Conservation (phyloP, 2,888 invertebrate species). For the Bibio marci region DNA sequence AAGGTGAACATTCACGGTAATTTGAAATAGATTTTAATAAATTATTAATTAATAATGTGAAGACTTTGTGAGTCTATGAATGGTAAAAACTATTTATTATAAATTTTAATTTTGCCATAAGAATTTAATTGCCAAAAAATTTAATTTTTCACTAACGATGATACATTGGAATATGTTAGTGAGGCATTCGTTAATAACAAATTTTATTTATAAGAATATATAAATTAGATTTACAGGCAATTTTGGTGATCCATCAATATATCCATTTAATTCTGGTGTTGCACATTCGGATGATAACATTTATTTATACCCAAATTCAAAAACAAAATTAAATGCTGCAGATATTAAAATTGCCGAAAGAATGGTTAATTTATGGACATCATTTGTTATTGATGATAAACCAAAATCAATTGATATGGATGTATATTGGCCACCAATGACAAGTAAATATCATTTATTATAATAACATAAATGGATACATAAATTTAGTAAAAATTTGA, state of each 20-base stretch:
- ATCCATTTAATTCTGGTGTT: conserved; percentile 31
- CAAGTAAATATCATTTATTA: not conserved
- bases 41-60: too few relatives aligned
- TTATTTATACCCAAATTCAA: conserved; percentile 33
- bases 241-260: conserved; percentile 17
- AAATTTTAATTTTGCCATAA: too few relatives aligned
- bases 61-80: too few relatives aligned
- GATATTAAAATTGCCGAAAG: conserved; percentile 27
- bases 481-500: not conserved
- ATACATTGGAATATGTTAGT: too few relatives aligned
- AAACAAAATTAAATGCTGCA: conserved; percentile 20
- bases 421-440: conserved; percentile 18
- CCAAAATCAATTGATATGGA: conserved; percentile 16
- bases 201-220: too few relatives aligned
- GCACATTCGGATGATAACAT: conserved; percentile 40
- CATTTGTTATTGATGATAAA: conserved; percentile 23
- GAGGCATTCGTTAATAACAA: too few relatives aligned
- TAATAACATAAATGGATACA: too few relatives aligned
- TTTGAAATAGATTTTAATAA: too few relatives aligned
- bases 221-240: not conserved
- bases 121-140: too few relatives aligned
- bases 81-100: too few relatives aligned
- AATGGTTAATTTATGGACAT: conserved; percentile 31
- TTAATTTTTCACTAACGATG: too few relatives aligned
- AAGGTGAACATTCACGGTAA: conserved; percentile 22